Evolutionary conservation across 2,888 invertebrate genomes (phyloP), one percentile per base, ranked within the genome.

Genomic region (Ethmia dodecea): DNA sequence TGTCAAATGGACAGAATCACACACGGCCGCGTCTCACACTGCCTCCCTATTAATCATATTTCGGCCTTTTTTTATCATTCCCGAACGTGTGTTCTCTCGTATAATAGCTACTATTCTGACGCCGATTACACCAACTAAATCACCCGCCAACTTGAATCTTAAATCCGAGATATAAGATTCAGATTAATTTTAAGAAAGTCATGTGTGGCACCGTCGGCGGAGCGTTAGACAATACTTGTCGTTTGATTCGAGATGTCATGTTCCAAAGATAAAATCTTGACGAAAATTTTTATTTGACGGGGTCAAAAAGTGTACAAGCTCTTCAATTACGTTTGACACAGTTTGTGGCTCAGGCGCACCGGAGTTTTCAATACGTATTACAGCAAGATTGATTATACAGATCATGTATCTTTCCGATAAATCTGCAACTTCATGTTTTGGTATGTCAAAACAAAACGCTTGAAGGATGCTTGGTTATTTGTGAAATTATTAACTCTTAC

Each of bases 1-100:
- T 84, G 86, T 86, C 86, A 86, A 77, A 78, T 64, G 69, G 70
- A 75, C 74, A 76, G 81, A 81, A 84, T 84, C 84, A 83, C 83
- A 83, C 73, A 76, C 76, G 65, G 62, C 62, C 58, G 57, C 56
- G 65, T 63, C 77, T 64, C 63, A 58, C 61, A 60, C 67, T 73
- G 71, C 70, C 64, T 72, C 58, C 79, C 80, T 83, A 86, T 86
- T 81, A 83, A 86, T 86, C 84, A 83, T 83, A 77, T 80, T 80
- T 78, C 73, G 72, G 70, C 57, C 59, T 76, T 77, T 81, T 83
- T 83, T 81, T 75, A 75, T 71, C 55, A 74, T 75, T 79, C 75
- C 73, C 71, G 69, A 78, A 80, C 77, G 68, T 75, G 63, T 81
- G 79, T 79, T 79, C 78, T 78, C 69, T 74, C 66, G 40, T 65